Evolutionary conservation across 2,888 invertebrate species (phyloP).

Genomic region (Lasius fuliginosus): DNA sequence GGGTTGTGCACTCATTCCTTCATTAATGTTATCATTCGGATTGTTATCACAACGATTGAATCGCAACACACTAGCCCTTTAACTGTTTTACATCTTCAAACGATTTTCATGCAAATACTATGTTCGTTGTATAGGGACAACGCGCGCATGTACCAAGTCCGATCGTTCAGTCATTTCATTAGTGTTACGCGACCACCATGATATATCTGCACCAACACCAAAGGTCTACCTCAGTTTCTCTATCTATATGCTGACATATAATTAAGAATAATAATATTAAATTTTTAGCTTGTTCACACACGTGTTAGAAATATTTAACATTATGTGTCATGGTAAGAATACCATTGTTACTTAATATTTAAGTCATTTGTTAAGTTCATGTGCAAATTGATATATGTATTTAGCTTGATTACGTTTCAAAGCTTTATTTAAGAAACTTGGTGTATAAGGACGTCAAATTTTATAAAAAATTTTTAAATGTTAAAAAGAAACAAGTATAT

Average conservation of each 20-base stretch:
- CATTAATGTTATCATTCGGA: conserved; percentile 63
- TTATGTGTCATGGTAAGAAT: conserved; percentile 46
- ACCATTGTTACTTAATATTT: conserved; percentile 58
- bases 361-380: conserved; percentile 51
- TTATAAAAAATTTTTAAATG: not conserved
- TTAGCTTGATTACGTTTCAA: conserved; percentile 22
- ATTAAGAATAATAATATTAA: conserved; percentile 57
- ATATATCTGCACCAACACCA: conserved; percentile 70
- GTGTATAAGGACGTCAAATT: not conserved
- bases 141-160: conserved; percentile 44
- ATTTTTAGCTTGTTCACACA: conserved; percentile 44
- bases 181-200: conserved; percentile 67
- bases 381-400: conserved; percentile 17
- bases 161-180: conserved; percentile 63
- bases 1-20: conserved; percentile 64
- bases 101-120: conserved; percentile 53
- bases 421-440: conserved; percentile 27
- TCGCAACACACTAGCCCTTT: conserved; percentile 55
- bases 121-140: conserved; percentile 59
- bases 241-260: conserved; percentile 67
- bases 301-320: conserved; percentile 53
- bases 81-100: conserved; percentile 60
- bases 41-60: conserved; percentile 64
- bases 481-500: not conserved
- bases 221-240: conserved; percentile 71